phyloP scores from a whole-genome alignment of 2,888 invertebrate genomes.

The Cantharis flavilabris region DNA sequence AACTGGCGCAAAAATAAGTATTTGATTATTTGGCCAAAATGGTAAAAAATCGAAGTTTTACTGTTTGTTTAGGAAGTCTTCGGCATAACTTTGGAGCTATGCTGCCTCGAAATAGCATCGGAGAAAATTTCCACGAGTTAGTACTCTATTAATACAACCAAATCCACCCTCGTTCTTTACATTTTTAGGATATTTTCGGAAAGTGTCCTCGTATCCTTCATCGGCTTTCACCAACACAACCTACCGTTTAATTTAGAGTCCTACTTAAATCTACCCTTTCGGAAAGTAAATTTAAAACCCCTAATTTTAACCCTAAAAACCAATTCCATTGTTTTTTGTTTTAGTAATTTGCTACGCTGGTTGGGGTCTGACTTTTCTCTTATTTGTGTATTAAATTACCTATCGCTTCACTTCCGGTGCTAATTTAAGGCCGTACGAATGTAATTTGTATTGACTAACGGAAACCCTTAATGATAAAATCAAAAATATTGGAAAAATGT shows the following conservation, averaged over 20 bases:
- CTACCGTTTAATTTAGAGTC: not conserved
- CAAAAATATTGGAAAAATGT: not conserved
- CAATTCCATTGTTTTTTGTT: not conserved
- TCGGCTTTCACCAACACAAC: not conserved
- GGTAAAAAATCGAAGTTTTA: no score
- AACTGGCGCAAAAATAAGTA: slow-evolving; percentile 50
- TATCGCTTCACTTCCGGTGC: not conserved
- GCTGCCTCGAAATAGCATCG: no score
- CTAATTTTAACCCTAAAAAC: not conserved
- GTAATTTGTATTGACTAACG: not conserved
- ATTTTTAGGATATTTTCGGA: not conserved
- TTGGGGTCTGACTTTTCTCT: not conserved
- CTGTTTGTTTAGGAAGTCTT: no score
- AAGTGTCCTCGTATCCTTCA: not conserved
- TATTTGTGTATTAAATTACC: not conserved
- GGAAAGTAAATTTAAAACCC: not conserved
- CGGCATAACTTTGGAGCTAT: no score
- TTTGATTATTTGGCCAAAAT: slow-evolving; percentile 41
- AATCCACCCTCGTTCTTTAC: not conserved
- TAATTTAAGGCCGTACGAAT: not conserved
- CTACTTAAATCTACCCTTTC: not conserved
- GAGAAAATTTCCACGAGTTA: no score
- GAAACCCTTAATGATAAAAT: not conserved
- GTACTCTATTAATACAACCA: not conserved
- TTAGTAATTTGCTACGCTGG: not conserved